Evolutionary conservation across 2,113 vertebrate species (phyloP), one percentile per base, ranked within the genome.

Genomic region (Spilogale gracilis): DNA sequence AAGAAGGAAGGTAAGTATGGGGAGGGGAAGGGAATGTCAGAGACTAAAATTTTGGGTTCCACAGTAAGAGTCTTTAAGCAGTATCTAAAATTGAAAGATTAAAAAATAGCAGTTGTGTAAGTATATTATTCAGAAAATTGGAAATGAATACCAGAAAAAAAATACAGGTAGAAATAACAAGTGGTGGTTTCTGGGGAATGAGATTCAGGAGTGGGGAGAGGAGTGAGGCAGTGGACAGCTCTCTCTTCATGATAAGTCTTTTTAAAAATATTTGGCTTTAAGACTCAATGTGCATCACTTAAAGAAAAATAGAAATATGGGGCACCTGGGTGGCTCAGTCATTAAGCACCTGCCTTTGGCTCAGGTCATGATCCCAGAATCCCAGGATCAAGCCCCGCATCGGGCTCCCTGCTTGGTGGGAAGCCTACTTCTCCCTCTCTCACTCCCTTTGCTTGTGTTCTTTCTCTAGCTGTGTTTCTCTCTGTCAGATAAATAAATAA

Each of bases 91-190:
- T 65, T 11, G 58, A 89, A 95, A 85, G 71, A 60, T n/a, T 54
- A 92, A 93, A 56, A 91, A 85, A 76, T 48, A 61, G 30, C 16
- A 91, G 25, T 84, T 43, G 58, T 86, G 38, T 91, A 71, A 84
- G 23, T 65, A 18, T 89, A 89, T 92, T 96, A 94, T 93, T 94
- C 93, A 73, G 60, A 96, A 92, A 97, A 56, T 58, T 83, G 32
- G 38, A 87, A 89, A 54, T 56, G 20, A 94, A 32, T 83, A 58
- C 12, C 38, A 74, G 61, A 96, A 87, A 60, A 60, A 89, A 92
- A 94, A 86, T 71, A 87, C 76, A 88, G 78, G 10, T 71, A 83
- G 38, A 67, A 74, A 4, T 83, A 79, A 21, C 18, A 71, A 82
- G 56, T 61, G n/a, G 12, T 50, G 89, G n/a, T 67, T 73, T 58